Conservation (phyloP, 1,140 invertebrate species). For the Anastatus disparis region DNA sequence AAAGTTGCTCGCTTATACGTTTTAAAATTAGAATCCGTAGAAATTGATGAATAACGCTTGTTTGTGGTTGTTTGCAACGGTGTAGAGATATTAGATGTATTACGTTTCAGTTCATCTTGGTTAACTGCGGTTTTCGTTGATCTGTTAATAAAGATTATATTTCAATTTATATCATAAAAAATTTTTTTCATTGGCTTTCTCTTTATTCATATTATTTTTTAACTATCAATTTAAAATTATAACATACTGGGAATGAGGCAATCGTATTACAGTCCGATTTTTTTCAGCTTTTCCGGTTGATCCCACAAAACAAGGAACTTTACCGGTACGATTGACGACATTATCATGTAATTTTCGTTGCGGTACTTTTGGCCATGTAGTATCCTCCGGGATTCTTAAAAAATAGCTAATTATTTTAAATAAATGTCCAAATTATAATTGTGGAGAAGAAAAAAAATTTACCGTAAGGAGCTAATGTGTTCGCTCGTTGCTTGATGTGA, state of each 20-base stretch:
- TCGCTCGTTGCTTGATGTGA: slow-evolving; percentile 39
- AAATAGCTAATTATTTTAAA: too few relatives aligned
- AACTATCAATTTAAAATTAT: too few relatives aligned
- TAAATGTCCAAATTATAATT: slow-evolving; percentile 19
- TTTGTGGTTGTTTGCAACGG: neutral
- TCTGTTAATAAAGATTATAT: neutral
- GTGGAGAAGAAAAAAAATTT: too few relatives aligned
- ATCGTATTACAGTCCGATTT: too few relatives aligned
- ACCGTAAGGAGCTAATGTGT: slow-evolving; percentile 52
- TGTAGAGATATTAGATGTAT: neutral
- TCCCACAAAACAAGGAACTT: slow-evolving; percentile 51
- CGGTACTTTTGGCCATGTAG: slow-evolving; percentile 63
- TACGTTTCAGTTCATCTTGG: neutral
- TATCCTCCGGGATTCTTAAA: slow-evolving; percentile 57
- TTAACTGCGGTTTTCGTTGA: neutral
- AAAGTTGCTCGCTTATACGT: too few relatives aligned
- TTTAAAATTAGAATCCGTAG: neutral
- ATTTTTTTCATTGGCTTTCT: too few relatives aligned
- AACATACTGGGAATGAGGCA: slow-evolving; percentile 46
- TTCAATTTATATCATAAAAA: too few relatives aligned
- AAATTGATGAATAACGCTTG: neutral
- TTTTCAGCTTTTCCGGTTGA: slow-evolving; percentile 50
- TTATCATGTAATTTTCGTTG: slow-evolving; percentile 50
- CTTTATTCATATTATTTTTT: too few relatives aligned
- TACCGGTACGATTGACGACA: slow-evolving; percentile 47